These are phyloP conservation scores for Listrodromus nycthemerus DNA, from an alignment of 2,888 invertebrate genomes.

Conservation along the genomic window DNA sequence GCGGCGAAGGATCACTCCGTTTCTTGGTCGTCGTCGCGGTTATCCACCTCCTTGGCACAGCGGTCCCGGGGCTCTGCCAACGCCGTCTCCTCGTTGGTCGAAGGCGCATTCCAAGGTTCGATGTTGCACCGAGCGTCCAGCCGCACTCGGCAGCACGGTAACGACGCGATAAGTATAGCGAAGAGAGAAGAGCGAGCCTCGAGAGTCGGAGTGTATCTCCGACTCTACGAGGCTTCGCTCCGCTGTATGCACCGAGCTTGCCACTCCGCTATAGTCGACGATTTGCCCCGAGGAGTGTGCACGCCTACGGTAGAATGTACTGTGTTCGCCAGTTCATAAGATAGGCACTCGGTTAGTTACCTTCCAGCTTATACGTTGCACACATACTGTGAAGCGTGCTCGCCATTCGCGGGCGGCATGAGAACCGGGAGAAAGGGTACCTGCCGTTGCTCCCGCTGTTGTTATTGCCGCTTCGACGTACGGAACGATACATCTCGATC, in stretches of 20 bases:
- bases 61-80: slow-evolving; percentile 54
- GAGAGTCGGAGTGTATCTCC: slow-evolving; percentile 23
- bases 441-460: neutral
- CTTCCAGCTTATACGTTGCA: slow-evolving; percentile 69
- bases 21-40: slow-evolving; percentile 45
- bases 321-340: slow-evolving; percentile 47
- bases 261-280: slow-evolving; percentile 28
- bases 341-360: slow-evolving; percentile 67
- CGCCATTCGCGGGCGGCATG: slow-evolving; percentile 28
- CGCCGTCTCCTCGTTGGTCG: slow-evolving; percentile 59
- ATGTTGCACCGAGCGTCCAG: slow-evolving; percentile 62
- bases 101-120: slow-evolving; percentile 66
- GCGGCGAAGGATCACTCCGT: slow-evolving; percentile 35
- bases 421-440: slow-evolving; percentile 73
- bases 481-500: slow-evolving; percentile 70
- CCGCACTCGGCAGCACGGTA: slow-evolving; percentile 66
- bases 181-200: slow-evolving; percentile 47
- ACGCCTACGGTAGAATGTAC: slow-evolving; percentile 44
- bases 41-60: slow-evolving; percentile 63
- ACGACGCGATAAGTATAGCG: slow-evolving; percentile 75
- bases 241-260: neutral
- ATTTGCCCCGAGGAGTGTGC: slow-evolving; percentile 42
- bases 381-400: slow-evolving; percentile 60
- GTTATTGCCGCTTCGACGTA: slow-evolving; percentile 18
- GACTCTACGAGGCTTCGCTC: slow-evolving; percentile 33